Percentiles rank a stretch among this genome's conserved stretches.
These are phyloP conservation scores for Heterocephalus glaber DNA, from an alignment of 2,113 vertebrate species.

Conservation along the genomic window DNA sequence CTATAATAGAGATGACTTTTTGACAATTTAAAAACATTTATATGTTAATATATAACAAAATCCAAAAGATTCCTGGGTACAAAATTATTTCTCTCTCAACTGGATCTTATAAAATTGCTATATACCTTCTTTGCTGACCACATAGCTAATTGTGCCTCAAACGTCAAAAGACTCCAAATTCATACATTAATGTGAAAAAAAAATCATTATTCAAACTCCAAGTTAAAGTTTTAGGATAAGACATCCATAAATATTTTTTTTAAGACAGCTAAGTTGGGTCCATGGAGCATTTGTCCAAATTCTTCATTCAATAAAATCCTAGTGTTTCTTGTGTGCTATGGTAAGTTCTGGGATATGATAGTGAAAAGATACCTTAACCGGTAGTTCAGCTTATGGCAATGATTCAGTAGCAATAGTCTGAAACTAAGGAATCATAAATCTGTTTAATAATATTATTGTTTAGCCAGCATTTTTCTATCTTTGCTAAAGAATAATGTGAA, in stretches of 20 bases:
- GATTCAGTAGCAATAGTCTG: neutral
- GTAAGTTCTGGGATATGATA: neutral
- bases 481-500: slow-evolving; percentile 47
- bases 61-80: neutral
- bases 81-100: slow-evolving; percentile 29
- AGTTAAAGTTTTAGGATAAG: neutral
- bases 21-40: neutral
- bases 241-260: neutral
- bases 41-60: slow-evolving; percentile 38
- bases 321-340: neutral
- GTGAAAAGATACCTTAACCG: neutral
- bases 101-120: neutral
- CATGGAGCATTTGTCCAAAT: neutral
- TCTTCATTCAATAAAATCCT: neutral
- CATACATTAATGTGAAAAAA: neutral
- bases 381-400: neutral
- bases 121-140: neutral
- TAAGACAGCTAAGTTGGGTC: neutral
- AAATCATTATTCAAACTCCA: slow-evolving; percentile 39
- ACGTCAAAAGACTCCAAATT: slow-evolving; percentile 13
- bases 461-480: slow-evolving; percentile 6
- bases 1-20: neutral
- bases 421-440: slow-evolving; percentile 4
- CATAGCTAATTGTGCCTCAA: neutral
- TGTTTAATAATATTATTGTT: neutral